Percentiles rank a stretch among this genome's conserved stretches.
Evolutionary conservation across 2,113 vertebrate species (phyloP).

Genomic region (Gallinago jamesoni): DNA sequence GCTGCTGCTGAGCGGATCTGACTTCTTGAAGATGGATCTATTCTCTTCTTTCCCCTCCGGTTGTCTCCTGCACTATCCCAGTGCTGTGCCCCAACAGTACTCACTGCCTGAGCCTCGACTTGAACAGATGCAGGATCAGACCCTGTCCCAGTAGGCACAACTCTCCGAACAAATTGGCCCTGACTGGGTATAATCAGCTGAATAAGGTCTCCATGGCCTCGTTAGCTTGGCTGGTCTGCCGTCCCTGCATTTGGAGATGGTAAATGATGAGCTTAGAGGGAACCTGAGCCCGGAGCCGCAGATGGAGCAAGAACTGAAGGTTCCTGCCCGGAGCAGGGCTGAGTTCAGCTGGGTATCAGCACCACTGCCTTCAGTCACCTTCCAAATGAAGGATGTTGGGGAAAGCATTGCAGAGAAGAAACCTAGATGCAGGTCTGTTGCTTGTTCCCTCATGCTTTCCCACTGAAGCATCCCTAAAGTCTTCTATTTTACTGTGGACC

Average conservation of each 20-base stretch:
- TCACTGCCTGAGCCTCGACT: not conserved
- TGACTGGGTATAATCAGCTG: not conserved
- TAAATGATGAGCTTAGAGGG: not conserved
- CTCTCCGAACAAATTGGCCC: not conserved
- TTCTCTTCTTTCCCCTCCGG: not conserved
- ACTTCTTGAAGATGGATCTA: not conserved
- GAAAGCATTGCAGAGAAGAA: not conserved
- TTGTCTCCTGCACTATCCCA: not conserved
- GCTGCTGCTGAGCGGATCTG: not conserved
- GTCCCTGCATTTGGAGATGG: not conserved
- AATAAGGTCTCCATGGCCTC: not conserved
- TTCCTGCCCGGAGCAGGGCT: not conserved
- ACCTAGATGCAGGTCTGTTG: not conserved
- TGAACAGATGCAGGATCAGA: not conserved
- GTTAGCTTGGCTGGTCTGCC: not conserved
- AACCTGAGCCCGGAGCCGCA: not conserved
- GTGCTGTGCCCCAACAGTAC: not conserved
- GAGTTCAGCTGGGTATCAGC: not conserved
- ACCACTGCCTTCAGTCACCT: not conserved
- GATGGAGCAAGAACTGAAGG: not conserved
- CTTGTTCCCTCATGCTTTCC: not conserved
- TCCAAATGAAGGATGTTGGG: accelerated
- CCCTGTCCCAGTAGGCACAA: not conserved
- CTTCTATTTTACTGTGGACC: not conserved
- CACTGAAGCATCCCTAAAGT: not conserved